Conservation (phyloP, 2,888 invertebrate genomes). For the Colletes collaris region DNA sequence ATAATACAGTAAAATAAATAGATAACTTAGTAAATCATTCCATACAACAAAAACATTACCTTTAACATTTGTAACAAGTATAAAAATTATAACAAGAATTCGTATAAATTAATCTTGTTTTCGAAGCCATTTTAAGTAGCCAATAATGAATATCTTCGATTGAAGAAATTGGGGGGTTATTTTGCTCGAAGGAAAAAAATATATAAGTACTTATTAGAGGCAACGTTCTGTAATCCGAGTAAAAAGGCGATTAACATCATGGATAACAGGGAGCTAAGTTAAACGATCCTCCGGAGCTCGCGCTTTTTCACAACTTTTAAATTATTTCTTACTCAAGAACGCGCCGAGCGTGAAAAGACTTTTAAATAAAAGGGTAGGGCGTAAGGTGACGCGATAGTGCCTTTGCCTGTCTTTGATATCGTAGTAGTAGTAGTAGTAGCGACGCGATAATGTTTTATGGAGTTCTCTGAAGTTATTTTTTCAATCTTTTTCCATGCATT, state of each 20-base stretch:
- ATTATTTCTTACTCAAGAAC: constrained; percentile 3
- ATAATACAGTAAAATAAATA: no score
- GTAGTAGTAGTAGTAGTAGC: background rate
- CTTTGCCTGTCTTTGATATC: constrained; percentile 27
- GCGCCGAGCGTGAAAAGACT: background rate
- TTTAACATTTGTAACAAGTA: no score
- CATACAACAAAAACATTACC: no score
- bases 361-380: background rate
- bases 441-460: constrained; percentile 25
- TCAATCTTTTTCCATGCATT: constrained; percentile 25
- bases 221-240: no score
- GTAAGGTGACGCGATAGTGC: constrained; percentile 3
- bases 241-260: background rate
- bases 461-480: constrained; percentile 30
- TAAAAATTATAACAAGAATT: no score
- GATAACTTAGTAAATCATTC: no score
- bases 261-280: background rate
- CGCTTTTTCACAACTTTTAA: background rate
- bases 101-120: no score
- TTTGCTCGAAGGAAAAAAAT: background rate
- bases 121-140: no score
- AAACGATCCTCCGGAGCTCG: background rate
- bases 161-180: background rate
- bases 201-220: no score
- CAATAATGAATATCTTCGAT: no score